These are phyloP conservation scores for Pocillopora damicornis DNA, from an alignment of 64 coral and sea anemone species.

Conservation along the genomic window DNA sequence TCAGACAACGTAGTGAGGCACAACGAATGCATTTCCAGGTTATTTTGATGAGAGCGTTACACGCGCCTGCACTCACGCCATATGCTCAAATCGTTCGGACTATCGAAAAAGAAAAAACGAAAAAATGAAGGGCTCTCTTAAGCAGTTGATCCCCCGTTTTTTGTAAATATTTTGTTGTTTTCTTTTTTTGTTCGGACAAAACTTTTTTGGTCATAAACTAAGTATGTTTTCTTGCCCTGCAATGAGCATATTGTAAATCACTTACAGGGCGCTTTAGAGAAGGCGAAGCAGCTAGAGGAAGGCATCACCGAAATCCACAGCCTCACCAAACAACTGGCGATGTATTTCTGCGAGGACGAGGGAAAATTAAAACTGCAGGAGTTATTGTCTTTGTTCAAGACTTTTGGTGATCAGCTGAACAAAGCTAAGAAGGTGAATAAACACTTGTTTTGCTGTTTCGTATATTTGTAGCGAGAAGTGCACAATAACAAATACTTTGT, in stretches of 20 bases:
- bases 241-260: background rate
- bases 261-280: slow-evolving; percentile 47
- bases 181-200: too few species aligned
- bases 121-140: too few species aligned
- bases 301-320: slow-evolving; percentile 49
- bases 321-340: slow-evolving; percentile 55
- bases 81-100: too few species aligned
- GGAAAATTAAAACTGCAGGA: slow-evolving; percentile 84
- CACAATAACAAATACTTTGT: background rate
- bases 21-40: too few species aligned
- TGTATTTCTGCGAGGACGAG: slow-evolving; percentile 89
- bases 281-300: slow-evolving; percentile 52
- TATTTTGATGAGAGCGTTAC: too few species aligned
- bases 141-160: too few species aligned
- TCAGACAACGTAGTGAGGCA: too few species aligned
- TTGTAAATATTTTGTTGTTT: too few species aligned
- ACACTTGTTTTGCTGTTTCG: background rate
- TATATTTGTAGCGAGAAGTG: background rate
- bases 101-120: too few species aligned
- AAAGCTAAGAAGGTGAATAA: slow-evolving; percentile 76
- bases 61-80: too few species aligned
- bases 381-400: slow-evolving; percentile 71
- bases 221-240: background rate
- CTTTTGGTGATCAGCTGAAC: slow-evolving; percentile 76
- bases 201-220: too few species aligned